These are phyloP conservation scores for Neoniphon sammara DNA, from an alignment of 2,797 vertebrate genomes.

Conservation along the genomic window DNA sequence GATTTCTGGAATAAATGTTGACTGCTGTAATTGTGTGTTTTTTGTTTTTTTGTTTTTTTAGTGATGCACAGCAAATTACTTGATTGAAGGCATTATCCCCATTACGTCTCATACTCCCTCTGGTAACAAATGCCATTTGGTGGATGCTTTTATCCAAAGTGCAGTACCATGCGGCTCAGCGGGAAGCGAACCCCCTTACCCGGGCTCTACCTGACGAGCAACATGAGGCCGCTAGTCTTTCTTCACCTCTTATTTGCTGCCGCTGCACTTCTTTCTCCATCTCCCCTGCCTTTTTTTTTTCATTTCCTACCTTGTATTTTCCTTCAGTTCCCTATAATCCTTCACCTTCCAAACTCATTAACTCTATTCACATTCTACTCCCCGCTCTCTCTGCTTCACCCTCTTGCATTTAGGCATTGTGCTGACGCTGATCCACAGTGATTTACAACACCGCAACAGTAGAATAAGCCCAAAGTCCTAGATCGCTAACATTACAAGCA, in stretches of 20 bases:
- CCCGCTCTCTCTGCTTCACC: too few relatives aligned
- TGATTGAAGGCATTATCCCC: constrained; percentile 17
- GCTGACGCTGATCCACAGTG: not conserved
- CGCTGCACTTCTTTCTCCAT: not conserved
- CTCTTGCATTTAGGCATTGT: not conserved
- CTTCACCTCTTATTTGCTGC: not conserved
- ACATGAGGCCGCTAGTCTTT: not conserved
- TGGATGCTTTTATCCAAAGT: constrained; percentile 9
- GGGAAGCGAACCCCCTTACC: not conserved
- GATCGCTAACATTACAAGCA: not conserved
- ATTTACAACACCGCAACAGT: constrained; percentile 7
- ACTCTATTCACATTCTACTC: too few relatives aligned
- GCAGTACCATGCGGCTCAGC: not conserved
- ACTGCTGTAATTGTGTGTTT: constrained; percentile 48
- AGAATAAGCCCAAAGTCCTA: not conserved
- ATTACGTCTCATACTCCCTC: constrained; percentile 2
- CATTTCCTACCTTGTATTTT: not conserved
- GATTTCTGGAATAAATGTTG: constrained; percentile 55
- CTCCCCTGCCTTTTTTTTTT: not conserved
- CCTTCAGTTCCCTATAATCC: not conserved
- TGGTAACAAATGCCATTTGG: constrained; percentile 1
- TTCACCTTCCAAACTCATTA: not conserved
- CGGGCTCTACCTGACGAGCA: not conserved
- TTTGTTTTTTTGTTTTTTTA: too few relatives aligned
- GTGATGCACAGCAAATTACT: constrained; percentile 47